Evolutionary conservation across 1,140 invertebrate genomes (phyloP).

Genomic region (Acyrthosiphon pisum): DNA sequence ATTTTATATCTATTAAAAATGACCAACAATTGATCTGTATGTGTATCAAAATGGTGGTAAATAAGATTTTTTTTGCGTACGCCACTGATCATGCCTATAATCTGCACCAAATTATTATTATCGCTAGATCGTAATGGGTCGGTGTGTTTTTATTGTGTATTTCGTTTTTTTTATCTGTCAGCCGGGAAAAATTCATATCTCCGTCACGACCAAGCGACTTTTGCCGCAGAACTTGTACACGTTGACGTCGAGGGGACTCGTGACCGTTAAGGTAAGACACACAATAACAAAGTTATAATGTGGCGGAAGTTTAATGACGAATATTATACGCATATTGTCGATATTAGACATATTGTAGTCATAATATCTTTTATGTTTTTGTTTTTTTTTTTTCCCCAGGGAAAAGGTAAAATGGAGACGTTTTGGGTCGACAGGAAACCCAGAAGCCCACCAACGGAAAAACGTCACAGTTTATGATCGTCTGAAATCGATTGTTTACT

Average conservation of each 20-base stretch:
- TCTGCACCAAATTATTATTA: too few species aligned
- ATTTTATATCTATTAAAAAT: too few species aligned
- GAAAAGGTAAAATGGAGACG: slow-evolving; percentile 77
- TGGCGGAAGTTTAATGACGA: background rate
- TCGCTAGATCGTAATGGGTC: background rate
- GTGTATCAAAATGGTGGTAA: too few species aligned
- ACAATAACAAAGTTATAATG: background rate
- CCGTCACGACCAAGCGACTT: slow-evolving; percentile 70
- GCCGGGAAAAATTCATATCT: slow-evolving; percentile 80
- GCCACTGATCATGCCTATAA: background rate
- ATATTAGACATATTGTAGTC: slow-evolving; percentile 7
- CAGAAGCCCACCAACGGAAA: background rate
- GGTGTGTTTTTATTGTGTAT: background rate
- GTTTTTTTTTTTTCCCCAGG: slow-evolving; percentile 64
- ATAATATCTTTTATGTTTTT: background rate
- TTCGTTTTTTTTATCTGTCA: slow-evolving; percentile 60
- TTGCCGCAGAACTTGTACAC: slow-evolving; percentile 67
- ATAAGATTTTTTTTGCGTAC: too few species aligned
- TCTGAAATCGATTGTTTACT: background rate
- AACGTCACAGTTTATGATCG: slow-evolving; percentile 26
- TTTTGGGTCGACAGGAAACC: slow-evolving; percentile 74
- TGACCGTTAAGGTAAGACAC: slow-evolving; percentile 77
- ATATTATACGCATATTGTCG: background rate
- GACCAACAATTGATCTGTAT: too few species aligned
- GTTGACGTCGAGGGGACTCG: slow-evolving; percentile 71